Conservation (phyloP, 2,113 vertebrate species). For the Dipodomys spectabilis region DNA sequence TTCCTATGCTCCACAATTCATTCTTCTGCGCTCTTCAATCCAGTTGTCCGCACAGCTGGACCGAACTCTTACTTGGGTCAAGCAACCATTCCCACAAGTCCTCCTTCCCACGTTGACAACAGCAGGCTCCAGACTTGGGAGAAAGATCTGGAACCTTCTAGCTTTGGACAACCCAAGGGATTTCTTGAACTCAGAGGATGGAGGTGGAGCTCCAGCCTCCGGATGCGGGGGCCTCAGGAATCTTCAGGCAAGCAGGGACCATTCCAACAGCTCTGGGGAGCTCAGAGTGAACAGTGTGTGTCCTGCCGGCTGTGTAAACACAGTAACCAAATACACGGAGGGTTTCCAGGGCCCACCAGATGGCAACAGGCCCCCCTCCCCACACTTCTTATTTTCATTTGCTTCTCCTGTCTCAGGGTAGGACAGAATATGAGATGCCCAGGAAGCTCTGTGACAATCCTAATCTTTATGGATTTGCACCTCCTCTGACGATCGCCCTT, state of each 20-base stretch:
- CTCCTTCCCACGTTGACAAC: neutral
- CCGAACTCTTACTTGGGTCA: neutral
- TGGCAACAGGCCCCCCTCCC: neutral
- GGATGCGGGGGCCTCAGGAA: constrained; percentile 61
- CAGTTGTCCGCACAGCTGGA: rapidly evolving
- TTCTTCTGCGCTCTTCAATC: rapidly evolving
- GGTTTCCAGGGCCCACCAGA: constrained; percentile 67
- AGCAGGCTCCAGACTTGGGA: neutral
- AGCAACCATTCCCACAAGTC: neutral
- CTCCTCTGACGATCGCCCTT: rapidly evolving
- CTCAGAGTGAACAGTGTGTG: neutral
- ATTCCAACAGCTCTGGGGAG: constrained; percentile 30
- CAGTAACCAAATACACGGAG: constrained; percentile 39
- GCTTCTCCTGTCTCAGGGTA: neutral
- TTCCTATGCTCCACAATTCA: neutral
- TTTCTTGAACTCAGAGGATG: neutral
- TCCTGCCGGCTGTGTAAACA: constrained; percentile 77
- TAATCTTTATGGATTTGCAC: neutral
- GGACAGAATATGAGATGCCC: neutral
- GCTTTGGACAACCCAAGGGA: constrained; percentile 9
- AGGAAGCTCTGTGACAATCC: neutral
- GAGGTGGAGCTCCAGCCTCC: neutral
- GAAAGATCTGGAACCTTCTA: neutral
- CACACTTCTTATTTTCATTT: constrained; percentile 18
- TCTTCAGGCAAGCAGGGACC: constrained; percentile 46